Conservation (phyloP, 2,888 invertebrate species). For the Rhabditoides inermis region DNA sequence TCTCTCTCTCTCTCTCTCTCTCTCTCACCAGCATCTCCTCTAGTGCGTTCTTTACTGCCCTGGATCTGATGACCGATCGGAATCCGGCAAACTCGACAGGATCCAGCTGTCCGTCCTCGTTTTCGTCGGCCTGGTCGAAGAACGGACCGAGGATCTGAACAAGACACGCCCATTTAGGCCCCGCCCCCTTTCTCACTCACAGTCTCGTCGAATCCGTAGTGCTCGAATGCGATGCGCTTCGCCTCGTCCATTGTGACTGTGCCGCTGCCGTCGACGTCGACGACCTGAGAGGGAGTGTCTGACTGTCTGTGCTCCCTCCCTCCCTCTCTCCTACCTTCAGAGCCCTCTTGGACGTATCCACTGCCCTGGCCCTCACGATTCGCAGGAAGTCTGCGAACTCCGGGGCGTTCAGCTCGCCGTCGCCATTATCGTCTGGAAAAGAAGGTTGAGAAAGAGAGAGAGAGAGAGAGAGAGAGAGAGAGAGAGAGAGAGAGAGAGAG, state of each 20-base stretch:
- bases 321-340: constrained; percentile 25
- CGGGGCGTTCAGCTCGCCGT: constrained; percentile 48
- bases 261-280: constrained; percentile 47
- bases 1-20: too few species aligned
- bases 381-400: constrained; percentile 48
- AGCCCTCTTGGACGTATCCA: constrained; percentile 47
- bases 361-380: constrained; percentile 43
- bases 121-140: constrained; percentile 50
- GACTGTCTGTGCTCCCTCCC: too few species aligned
- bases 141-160: constrained; percentile 36
- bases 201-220: constrained; percentile 36
- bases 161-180: not conserved
- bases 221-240: constrained; percentile 45
- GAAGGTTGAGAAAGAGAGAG: not conserved
- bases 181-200: constrained; percentile 1
- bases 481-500: not conserved
- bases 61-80: constrained; percentile 31
- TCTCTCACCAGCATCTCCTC: constrained; percentile 27
- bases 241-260: constrained; percentile 48
- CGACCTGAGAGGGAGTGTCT: constrained; percentile 18
- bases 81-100: constrained; percentile 50
- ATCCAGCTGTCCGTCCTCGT: constrained; percentile 48
- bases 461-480: not conserved
- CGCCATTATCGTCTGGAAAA: constrained; percentile 27
- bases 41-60: constrained; percentile 31